These are phyloP conservation scores for Lepidotrigona ventralis DNA, from an alignment of 1,140 invertebrate species.

Conservation along the genomic window DNA sequence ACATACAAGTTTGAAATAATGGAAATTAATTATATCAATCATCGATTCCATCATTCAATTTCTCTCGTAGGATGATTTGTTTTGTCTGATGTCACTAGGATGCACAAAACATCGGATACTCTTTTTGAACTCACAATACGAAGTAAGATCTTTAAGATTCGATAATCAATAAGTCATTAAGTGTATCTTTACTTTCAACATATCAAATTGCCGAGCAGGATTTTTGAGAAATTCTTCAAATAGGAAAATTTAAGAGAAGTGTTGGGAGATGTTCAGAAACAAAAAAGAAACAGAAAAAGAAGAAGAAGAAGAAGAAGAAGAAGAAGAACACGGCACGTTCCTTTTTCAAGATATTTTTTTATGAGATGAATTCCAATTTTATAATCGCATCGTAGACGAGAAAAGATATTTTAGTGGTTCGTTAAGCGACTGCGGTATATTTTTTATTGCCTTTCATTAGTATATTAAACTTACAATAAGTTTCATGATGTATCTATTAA, in stretches of 20 bases:
- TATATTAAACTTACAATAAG: slow-evolving; percentile 16
- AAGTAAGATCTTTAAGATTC: neutral
- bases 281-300: neutral
- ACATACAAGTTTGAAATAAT: neutral
- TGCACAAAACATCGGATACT: neutral
- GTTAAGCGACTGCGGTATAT: slow-evolving; percentile 19
- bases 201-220: neutral
- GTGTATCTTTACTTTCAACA: slow-evolving; percentile 18
- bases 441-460: slow-evolving; percentile 37
- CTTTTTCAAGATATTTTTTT: slow-evolving; percentile 34
- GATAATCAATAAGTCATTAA: neutral
- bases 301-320: neutral
- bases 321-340: slow-evolving; percentile 7
- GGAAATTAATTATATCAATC: slow-evolving; percentile 28
- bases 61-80: slow-evolving; percentile 19
- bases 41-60: slow-evolving; percentile 5
- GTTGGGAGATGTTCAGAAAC: no score
- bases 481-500: slow-evolving; percentile 10
- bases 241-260: neutral
- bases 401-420: slow-evolving; percentile 26
- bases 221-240: neutral
- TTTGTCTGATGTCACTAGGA: neutral
- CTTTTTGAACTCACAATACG: neutral
- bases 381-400: neutral
- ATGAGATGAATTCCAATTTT: slow-evolving; percentile 5